Conservation (phyloP, 2,113 vertebrate genomes). For the Danio rerio region GRCz12tu NC_133189.1:51206501-51207000, state of each 20-base stretch:
- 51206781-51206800: neutral
- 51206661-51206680: no score
- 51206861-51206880: neutral
- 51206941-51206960: neutral
- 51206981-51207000: neutral
- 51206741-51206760: neutral
- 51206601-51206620: no score
- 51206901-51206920: neutral
- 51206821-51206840: no score
- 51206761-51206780: neutral
- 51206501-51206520: no score
- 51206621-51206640: no score
- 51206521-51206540: no score
- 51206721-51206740: neutral
- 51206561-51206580: no score
- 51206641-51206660: no score
- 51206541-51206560: no score
- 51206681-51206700: no score
- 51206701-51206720: no score
- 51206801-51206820: neutral
- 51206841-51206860: neutral
- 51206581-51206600: no score
- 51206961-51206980: conserved; percentile 18
- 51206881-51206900: neutral
- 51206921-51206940: neutral